Percentiles rank a stretch among this genome's conserved stretches.
These are phyloP conservation scores for Leptopilina drosophilae DNA, from an alignment of 2,888 invertebrate species.

Conservation along the genomic window DNA sequence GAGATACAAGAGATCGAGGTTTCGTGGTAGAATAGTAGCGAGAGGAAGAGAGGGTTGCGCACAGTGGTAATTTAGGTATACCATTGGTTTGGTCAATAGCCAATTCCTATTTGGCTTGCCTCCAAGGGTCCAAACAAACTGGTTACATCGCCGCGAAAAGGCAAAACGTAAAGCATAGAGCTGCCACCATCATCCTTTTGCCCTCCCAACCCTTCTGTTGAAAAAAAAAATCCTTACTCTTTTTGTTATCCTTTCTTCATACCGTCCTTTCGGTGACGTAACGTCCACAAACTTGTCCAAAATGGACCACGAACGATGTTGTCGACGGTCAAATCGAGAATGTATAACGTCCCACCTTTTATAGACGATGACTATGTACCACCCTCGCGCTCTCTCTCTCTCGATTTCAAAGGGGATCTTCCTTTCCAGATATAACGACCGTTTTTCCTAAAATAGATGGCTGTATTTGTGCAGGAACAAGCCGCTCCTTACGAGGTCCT, in stretches of 20 bases:
- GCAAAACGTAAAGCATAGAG: constrained; percentile 55
- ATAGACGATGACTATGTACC: constrained; percentile 20
- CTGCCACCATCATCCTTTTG: constrained; percentile 37
- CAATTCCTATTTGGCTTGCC: constrained; percentile 74
- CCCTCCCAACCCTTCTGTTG: too few relatives aligned
- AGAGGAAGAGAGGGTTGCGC: constrained; percentile 49
- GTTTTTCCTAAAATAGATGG: constrained; percentile 42
- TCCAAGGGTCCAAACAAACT: constrained; percentile 72
- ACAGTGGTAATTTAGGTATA: constrained; percentile 71
- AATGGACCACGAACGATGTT: constrained; percentile 41
- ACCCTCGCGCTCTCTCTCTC: neutral
- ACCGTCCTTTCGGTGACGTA: too few relatives aligned
- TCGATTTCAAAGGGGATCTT: constrained; percentile 18
- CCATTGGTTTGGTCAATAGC: constrained; percentile 75
- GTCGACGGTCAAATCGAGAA: constrained; percentile 22
- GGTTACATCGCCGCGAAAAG: constrained; percentile 58
- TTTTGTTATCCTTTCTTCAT: too few relatives aligned
- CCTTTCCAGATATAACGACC: constrained; percentile 39
- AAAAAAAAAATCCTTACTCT: too few relatives aligned
- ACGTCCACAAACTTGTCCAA: constrained; percentile 42
- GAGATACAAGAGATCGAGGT: constrained; percentile 55
- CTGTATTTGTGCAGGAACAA: constrained; percentile 37
- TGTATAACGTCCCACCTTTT: neutral
- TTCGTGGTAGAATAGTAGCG: neutral
- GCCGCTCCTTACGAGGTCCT: constrained; percentile 38